Evolutionary conservation across 2,888 invertebrate genomes (phyloP).

Genomic region (Cheilosia impressa): DNA sequence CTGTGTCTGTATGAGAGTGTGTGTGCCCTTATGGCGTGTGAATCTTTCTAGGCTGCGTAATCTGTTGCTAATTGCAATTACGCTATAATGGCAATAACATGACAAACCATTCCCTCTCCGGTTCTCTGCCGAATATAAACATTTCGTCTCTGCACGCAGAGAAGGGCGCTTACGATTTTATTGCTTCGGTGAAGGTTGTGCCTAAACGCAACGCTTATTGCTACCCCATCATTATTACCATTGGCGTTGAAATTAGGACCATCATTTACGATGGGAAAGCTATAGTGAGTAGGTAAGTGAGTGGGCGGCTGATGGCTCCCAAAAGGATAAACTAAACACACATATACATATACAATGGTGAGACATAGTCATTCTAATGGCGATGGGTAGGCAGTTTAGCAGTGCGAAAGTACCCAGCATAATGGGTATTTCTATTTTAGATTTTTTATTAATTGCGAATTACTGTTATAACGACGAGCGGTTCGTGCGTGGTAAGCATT

Average conservation of each 20-base stretch:
- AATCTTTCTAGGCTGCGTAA: constrained; percentile 27
- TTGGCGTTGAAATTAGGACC: constrained; percentile 69
- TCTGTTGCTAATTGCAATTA: constrained; percentile 65
- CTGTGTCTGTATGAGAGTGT: background rate
- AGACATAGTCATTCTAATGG: constrained; percentile 47
- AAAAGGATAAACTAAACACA: constrained; percentile 39
- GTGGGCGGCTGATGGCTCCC: constrained; percentile 42
- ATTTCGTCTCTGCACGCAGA: constrained; percentile 15
- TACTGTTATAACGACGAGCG: constrained; percentile 48
- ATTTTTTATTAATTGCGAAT: constrained; percentile 69
- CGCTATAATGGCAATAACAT: constrained; percentile 55
- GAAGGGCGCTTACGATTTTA: constrained; percentile 62
- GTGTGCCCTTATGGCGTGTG: constrained; percentile 11
- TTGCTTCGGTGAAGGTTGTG: constrained; percentile 60
- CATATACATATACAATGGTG: constrained; percentile 2
- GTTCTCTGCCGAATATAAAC: background rate
- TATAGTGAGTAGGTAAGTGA: constrained; percentile 5
- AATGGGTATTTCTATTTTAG: constrained; percentile 47
- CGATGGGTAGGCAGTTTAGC: constrained; percentile 24
- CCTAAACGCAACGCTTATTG: constrained; percentile 65
- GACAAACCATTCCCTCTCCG: constrained; percentile 18
- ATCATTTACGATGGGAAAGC: constrained; percentile 51
- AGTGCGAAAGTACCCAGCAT: constrained; percentile 33
- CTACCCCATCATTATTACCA: constrained; percentile 66
- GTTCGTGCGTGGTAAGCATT: constrained; percentile 19